phyloP scores from a whole-genome alignment of 2,888 invertebrate species.

The Agrochola lota region DNA sequence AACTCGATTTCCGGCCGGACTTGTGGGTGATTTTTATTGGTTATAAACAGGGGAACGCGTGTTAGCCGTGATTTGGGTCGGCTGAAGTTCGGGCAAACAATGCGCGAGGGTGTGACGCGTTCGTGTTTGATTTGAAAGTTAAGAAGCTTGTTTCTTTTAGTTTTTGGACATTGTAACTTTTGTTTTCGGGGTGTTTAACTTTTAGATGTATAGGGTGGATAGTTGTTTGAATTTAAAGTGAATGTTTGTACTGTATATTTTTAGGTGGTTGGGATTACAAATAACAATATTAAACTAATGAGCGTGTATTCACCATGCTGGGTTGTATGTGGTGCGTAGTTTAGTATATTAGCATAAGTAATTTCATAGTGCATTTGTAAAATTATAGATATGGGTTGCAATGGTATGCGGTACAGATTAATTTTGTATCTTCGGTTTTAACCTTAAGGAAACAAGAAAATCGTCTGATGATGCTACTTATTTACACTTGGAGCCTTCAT shows the following conservation, averaged over 20 bases:
- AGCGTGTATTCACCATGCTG: conserved; percentile 6
- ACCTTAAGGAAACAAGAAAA: neutral
- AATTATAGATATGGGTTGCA: too few relatives aligned
- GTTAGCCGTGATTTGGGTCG: conserved; percentile 82
- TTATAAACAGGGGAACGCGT: conserved; percentile 83
- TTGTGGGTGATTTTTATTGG: conserved; percentile 88
- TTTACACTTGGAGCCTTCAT: neutral
- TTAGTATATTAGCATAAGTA: conserved; percentile 29
- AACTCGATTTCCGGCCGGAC: conserved; percentile 88
- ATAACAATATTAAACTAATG: conserved; percentile 1
- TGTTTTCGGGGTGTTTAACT: conserved; percentile 50
- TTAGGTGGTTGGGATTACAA: neutral
- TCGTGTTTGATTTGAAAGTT: conserved; percentile 75
- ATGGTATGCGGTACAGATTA: too few relatives aligned
- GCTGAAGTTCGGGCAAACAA: conserved; percentile 83
- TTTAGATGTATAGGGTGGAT: conserved; percentile 21
- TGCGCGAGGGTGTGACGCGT: conserved; percentile 72
- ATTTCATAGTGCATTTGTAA: conserved; percentile 6
- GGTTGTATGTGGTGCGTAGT: conserved; percentile 5
- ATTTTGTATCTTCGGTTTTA: too few relatives aligned
- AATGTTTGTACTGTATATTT: neutral
- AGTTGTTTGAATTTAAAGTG: conserved; percentile 18
- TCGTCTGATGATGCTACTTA: neutral
- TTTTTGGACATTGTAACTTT: conserved; percentile 51
- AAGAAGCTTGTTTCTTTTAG: conserved; percentile 68